Evolutionary conservation across 1,140 invertebrate species (phyloP).

Genomic region (Drosophila funebris): DNA sequence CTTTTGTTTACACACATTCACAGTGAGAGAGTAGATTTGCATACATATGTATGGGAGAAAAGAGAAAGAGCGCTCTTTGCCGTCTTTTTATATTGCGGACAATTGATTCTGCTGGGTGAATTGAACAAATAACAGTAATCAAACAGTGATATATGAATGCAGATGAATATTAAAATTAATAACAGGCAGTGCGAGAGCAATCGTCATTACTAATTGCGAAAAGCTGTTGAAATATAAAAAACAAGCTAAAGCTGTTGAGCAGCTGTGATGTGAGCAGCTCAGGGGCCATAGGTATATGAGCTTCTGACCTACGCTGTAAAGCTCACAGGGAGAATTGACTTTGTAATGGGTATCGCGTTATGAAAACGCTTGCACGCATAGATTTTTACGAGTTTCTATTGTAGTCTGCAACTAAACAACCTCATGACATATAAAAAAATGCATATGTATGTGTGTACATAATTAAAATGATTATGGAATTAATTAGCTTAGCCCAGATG

Average conservation of each 20-base stretch:
- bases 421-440: no score
- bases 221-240: slow-evolving; percentile 10
- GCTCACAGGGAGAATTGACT: not conserved
- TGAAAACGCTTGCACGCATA: no score
- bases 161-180: slow-evolving; percentile 23
- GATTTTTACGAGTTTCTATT: no score
- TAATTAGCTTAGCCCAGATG: slow-evolving; percentile 53
- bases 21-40: slow-evolving; percentile 17
- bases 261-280: not conserved
- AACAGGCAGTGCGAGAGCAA: not conserved
- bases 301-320: not conserved
- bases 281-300: not conserved
- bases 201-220: slow-evolving; percentile 21
- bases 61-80: slow-evolving; percentile 31
- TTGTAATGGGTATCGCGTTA: no score
- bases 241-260: not conserved
- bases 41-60: slow-evolving; percentile 20
- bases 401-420: no score
- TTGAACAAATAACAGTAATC: slow-evolving; percentile 54
- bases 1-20: slow-evolving; percentile 66
- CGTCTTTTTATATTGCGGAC: slow-evolving; percentile 38
- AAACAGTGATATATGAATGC: slow-evolving; percentile 36
- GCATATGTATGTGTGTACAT: no score
- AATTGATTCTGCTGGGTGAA: slow-evolving; percentile 34
- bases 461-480: slow-evolving; percentile 3